These are phyloP conservation scores for Bovichtus variegatus DNA, from an alignment of 2,797 vertebrate species.

Conservation along the genomic window DNA sequence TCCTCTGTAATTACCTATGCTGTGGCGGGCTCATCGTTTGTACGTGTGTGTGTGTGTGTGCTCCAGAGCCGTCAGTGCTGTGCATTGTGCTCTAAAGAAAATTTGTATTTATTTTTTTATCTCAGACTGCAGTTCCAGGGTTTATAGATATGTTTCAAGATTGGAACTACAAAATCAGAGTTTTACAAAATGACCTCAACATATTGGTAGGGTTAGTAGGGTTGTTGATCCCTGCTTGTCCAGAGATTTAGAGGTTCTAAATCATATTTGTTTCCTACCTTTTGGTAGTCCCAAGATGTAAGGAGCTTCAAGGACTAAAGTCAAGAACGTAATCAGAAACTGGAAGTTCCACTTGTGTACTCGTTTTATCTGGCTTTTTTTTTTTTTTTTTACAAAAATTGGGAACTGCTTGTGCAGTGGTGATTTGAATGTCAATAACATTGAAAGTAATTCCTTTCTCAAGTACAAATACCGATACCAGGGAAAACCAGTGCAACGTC, in stretches of 20 bases:
- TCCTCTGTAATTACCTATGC: constrained; percentile 58
- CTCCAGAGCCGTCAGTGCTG: too few species aligned
- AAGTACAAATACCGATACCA: background rate
- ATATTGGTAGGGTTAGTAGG: background rate
- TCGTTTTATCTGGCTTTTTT: background rate
- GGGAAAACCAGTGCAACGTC: background rate
- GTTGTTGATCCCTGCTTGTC: background rate
- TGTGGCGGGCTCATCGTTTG: constrained; percentile 16
- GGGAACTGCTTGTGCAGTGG: background rate
- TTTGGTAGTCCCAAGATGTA: background rate
- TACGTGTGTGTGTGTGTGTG: background rate
- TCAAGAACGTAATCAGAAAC: background rate
- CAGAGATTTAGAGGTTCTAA: background rate
- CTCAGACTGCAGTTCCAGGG: background rate
- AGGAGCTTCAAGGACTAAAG: background rate
- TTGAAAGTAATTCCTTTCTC: background rate
- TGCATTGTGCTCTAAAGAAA: too few species aligned
- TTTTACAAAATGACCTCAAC: background rate
- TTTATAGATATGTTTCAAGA: background rate
- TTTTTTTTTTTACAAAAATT: background rate
- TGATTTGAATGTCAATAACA: background rate
- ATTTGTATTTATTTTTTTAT: too few species aligned
- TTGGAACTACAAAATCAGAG: background rate
- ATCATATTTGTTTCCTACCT: too few species aligned
- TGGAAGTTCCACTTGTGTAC: background rate